Base-by-base conservation (phyloP, 35 echinoderm and acorn worm species). In the Apostichopus parvimensis region DNA sequence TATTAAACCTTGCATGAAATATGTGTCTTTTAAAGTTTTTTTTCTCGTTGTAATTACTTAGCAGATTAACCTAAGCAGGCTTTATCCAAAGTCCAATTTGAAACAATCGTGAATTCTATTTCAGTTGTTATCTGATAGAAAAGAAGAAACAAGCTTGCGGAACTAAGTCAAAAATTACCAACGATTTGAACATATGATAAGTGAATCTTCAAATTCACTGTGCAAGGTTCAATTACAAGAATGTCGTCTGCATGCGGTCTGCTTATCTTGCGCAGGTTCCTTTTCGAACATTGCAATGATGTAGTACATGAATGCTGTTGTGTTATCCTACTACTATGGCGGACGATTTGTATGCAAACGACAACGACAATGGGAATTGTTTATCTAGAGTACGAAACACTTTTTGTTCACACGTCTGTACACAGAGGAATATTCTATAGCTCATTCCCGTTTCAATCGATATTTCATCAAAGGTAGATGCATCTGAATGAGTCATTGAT, bases 401-500 rank as follows among this genome's bases (percentile, higher is more conserved):
- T 68, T 68, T 68, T 13, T 14, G 4, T 68, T 68, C 64, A 68
- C 64, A 18, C 64, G 77, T 79, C 77, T 22, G 21, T 13, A 54
- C 12, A 82, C 53, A 82, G n/a, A 82, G 53, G 11, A 55, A 54
- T 34, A 17, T 82, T 17, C 78, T 55, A 45, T 17, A 17, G 78
- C 13, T 14, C 79, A 80, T 55, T 17, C 14, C 34, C 45, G 45
- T 2, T 56, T 82, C 52, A 56, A 82, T 82, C 79, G 79, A 82
- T 82, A 55, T 45, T 82, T 82, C 79, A 82, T 82, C 79, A 55
- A 82, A 45, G 54, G 79, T n/a, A 6, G 45, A 82, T 82, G 18
- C 55, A 79, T 45, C 79, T 34, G 21, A 45, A 80, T 80, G 79
- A 80, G 53, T 80, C 79, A 80, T 80, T 80, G 79, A 80, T 80